Percentiles rank a stretch among this genome's conserved stretches.
These are phyloP conservation scores for Poecilia picta DNA, from an alignment of 2,797 vertebrate species.

Conservation along the genomic window DNA sequence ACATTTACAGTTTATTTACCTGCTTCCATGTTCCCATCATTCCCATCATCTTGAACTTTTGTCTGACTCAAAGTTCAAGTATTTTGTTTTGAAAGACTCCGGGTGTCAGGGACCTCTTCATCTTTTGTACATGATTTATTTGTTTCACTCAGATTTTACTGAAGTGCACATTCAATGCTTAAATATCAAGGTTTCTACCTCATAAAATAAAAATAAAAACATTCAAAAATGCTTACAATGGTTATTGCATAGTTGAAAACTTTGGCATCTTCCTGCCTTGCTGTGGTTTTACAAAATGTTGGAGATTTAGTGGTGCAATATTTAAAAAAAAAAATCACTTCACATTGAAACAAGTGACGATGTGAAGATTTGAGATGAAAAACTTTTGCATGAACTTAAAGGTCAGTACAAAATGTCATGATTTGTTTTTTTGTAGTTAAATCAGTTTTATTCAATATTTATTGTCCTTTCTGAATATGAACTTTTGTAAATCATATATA, in stretches of 20 bases:
- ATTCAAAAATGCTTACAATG: too few relatives aligned
- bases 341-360: not conserved
- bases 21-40: too few relatives aligned
- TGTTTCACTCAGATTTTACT: not conserved
- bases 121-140: not conserved
- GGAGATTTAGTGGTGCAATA: not conserved
- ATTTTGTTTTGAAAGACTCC: not conserved
- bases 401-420: not conserved
- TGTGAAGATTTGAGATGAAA: not conserved
- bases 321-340: not conserved
- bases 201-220: not conserved
- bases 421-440: not conserved
- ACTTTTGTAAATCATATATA: not conserved
- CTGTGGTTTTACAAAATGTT: not conserved
- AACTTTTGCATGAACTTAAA: not conserved
- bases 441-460: not conserved
- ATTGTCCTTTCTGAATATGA: not conserved
- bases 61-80: not conserved
- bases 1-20: not conserved
- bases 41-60: not conserved
- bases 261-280: not conserved
- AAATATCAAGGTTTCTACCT: not conserved
- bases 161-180: not conserved
- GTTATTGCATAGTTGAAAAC: not conserved
- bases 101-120: not conserved